A percentile compares a stretch with the other conserved stretches of the same genome.
These are phyloP conservation scores for Choreutis nemorana DNA, from an alignment of 2,888 invertebrate species.

Conservation along the genomic window DNA sequence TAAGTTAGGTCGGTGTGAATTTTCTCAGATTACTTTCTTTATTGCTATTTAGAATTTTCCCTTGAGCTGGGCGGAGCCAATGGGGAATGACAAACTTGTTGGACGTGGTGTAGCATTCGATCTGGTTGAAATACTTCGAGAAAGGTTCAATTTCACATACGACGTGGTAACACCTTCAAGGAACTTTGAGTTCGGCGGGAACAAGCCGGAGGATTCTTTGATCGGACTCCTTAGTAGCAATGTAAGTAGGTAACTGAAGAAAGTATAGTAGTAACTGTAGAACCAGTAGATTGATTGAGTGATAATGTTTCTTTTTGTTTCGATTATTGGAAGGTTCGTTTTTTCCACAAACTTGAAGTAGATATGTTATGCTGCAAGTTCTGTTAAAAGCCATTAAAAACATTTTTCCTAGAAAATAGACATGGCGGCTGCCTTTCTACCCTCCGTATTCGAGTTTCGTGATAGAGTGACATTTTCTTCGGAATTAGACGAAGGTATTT, in stretches of 20 bases:
- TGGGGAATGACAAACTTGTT: constrained; percentile 57
- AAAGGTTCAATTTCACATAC: constrained; percentile 78
- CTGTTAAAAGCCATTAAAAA: too few relatives aligned
- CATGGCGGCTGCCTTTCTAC: constrained; percentile 80
- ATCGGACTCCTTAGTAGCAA: constrained; percentile 68
- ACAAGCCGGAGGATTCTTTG: constrained; percentile 64
- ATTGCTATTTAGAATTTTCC: constrained; percentile 65
- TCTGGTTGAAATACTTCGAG: constrained; percentile 71
- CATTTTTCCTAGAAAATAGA: constrained; percentile 70
- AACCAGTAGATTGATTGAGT: not conserved
- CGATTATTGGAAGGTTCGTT: not conserved
- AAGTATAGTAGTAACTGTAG: constrained; percentile 18
- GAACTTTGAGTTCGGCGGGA: constrained; percentile 70
- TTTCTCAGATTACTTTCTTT: constrained; percentile 5
- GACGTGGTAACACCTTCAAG: constrained; percentile 70
- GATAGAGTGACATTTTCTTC: constrained; percentile 66
- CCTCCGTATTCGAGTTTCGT: constrained; percentile 67
- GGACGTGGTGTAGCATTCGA: constrained; percentile 79
- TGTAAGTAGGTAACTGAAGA: constrained; percentile 37
- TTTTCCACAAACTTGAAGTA: too few relatives aligned
- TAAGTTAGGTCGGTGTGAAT: not conserved
- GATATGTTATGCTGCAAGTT: too few relatives aligned
- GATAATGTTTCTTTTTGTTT: not conserved
- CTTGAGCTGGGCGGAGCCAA: constrained; percentile 59
- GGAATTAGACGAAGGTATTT: constrained; percentile 76